phyloP scores from a whole-genome alignment of 2,888 invertebrate species.

The Ectemnius cavifrons region DNA sequence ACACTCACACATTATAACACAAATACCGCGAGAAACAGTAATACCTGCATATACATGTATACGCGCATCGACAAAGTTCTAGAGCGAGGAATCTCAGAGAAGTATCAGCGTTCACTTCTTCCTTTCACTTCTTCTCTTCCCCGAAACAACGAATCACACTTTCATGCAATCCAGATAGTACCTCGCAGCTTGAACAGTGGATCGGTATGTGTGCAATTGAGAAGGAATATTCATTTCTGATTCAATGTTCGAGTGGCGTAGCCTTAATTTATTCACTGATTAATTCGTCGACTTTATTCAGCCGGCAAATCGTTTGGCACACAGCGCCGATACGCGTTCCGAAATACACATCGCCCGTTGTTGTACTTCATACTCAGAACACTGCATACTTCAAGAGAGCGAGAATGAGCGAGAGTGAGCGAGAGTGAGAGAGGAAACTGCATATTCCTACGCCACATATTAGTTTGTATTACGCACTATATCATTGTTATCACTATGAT shows the following conservation, averaged over 20 bases:
- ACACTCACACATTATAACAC: no score
- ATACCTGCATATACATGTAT: neutral
- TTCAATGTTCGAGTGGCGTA: no score
- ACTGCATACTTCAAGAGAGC: conserved; percentile 42
- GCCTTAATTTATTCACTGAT: no score
- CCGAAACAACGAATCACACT: neutral
- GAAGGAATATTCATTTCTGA: no score
- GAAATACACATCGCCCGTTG: conserved; percentile 33
- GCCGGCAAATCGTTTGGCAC: no score
- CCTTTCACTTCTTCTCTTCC: neutral
- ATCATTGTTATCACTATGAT: conserved; percentile 51
- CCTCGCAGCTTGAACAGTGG: no score
- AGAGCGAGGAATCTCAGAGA: conserved; percentile 2
- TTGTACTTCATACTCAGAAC: conserved; percentile 44
- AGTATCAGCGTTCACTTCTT: neutral
- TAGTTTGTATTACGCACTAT: conserved; percentile 50
- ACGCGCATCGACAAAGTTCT: neutral
- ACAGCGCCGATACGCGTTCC: conserved; percentile 22
- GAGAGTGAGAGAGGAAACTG: conserved; percentile 9
- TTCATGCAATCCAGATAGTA: conserved; percentile 15
- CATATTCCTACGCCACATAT: conserved; percentile 58
- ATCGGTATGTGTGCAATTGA: no score
- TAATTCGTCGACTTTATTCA: no score
- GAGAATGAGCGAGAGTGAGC: neutral
- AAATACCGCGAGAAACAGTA: neutral